A percentile compares a stretch with the other conserved stretches of the same genome.
Conservation (phyloP, 2,113 vertebrate species). For the Hippocampus zosterae region DNA sequence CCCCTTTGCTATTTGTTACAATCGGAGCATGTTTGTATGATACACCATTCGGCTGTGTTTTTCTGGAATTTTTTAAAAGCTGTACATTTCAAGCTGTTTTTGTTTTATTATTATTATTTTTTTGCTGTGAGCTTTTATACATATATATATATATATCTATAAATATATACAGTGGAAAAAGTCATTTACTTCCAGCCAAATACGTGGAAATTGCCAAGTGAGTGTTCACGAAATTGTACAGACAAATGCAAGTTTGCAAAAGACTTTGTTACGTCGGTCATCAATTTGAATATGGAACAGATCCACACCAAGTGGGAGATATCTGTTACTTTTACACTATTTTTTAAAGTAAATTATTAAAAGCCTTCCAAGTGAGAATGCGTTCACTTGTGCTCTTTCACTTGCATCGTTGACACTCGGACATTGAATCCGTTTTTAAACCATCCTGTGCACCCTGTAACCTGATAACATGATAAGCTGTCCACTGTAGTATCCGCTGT, state of each 20-base stretch:
- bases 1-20: conserved; percentile 69
- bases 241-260: conserved; percentile 79
- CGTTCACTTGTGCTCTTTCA: conserved; percentile 34
- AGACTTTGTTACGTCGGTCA: conserved; percentile 88
- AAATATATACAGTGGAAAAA: conserved; percentile 60
- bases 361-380: conserved; percentile 82
- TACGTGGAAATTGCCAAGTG: conserved; percentile 80
- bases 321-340: conserved; percentile 99
- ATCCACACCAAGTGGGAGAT: conserved; percentile 87
- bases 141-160: background rate
- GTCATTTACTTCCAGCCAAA: conserved; percentile 64
- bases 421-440: background rate
- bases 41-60: conserved; percentile 82
- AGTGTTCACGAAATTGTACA: conserved; percentile 72
- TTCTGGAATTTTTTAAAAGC: conserved; percentile 86
- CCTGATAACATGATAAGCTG: too few species aligned
- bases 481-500: too few species aligned
- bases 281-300: conserved; percentile 98
- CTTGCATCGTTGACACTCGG: background rate
- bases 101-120: conserved; percentile 78
- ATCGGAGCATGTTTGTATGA: conserved; percentile 89
- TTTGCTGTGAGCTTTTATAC: conserved; percentile 82
- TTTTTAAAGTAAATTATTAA: conserved; percentile 99
- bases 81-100: conserved; percentile 84
- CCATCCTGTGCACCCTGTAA: too few species aligned